Evolutionary conservation across 2,797 vertebrate genomes (phyloP).

Genomic region (Anabas testudineus): DNA sequence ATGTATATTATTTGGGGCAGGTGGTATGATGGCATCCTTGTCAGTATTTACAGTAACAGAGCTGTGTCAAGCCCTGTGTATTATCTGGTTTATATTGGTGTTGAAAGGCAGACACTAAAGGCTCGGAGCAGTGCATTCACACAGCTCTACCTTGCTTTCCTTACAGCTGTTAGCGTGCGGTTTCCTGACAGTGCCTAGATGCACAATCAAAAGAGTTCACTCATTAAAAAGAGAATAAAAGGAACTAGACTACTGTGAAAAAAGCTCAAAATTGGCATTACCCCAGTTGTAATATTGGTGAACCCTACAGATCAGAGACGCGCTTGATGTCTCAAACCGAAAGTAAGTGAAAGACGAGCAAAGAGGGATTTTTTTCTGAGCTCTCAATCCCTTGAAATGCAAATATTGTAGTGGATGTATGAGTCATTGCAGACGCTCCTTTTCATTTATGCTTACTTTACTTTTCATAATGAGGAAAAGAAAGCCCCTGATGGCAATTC

Average conservation of each 20-base stretch:
- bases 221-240: neutral
- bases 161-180: conserved; percentile 34
- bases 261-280: fast-evolving
- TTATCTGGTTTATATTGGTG: neutral
- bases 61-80: neutral
- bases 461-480: conserved; percentile 63
- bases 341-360: neutral
- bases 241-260: conserved; percentile 1
- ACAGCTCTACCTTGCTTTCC: neutral
- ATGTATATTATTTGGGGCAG: too few species aligned
- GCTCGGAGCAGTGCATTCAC: neutral
- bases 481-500: conserved; percentile 43
- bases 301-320: neutral
- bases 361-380: neutral
- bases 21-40: neutral
- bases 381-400: conserved; percentile 23
- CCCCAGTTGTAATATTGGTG: neutral
- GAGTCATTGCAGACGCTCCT: conserved; percentile 34
- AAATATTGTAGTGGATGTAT: conserved; percentile 33
- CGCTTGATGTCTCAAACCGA: conserved; percentile 6
- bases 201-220: conserved; percentile 63
- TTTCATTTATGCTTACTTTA: conserved; percentile 32
- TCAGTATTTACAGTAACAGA: neutral
- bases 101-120: conserved; percentile 7
- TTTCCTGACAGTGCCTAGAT: conserved; percentile 43